A percentile compares a stretch with the other conserved stretches of the same genome.
phyloP scores from a whole-genome alignment of 2,888 invertebrate genomes.

The Tetrapedia diversipes region DNA sequence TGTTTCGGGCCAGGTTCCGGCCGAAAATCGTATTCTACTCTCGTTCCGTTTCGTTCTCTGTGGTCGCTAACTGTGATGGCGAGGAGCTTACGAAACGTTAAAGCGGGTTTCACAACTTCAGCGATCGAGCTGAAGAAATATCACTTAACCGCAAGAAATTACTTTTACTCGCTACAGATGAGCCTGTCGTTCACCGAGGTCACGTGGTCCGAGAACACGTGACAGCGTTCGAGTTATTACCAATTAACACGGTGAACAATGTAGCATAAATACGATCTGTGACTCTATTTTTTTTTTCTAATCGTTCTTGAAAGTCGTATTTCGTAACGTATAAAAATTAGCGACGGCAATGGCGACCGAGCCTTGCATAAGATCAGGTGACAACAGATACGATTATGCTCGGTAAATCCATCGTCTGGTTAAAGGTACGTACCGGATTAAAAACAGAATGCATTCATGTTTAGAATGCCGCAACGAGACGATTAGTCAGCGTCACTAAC shows the following conservation, averaged over 20 bases:
- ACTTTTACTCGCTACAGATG: constrained; percentile 34
- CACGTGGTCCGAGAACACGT: constrained; percentile 19
- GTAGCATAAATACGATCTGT: neutral
- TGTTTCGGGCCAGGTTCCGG: neutral
- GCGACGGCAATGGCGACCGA: neutral
- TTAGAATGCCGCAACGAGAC: constrained; percentile 2
- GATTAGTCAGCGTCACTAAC: constrained; percentile 39
- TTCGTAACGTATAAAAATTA: neutral
- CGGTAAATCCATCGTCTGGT: neutral
- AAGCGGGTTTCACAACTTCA: constrained; percentile 38
- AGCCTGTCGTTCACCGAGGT: constrained; percentile 12
- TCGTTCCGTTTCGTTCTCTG: constrained; percentile 32
- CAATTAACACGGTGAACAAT: neutral
- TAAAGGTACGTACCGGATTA: constrained; percentile 21
- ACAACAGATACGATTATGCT: neutral
- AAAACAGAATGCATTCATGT: constrained; percentile 16
- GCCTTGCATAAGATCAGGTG: neutral
- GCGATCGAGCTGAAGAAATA: constrained; percentile 30
- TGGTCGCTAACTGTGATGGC: constrained; percentile 25
- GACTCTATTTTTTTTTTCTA: neutral
- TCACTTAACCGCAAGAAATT: constrained; percentile 27
- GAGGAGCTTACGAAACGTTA: constrained; percentile 43
- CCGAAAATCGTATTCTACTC: constrained; percentile 39
- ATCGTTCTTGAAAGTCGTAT: neutral
- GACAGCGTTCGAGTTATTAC: constrained; percentile 1